Evolutionary conservation across 2,797 vertebrate genomes (phyloP).

Genomic region (Schizopygopsis pylzovi): DNA sequence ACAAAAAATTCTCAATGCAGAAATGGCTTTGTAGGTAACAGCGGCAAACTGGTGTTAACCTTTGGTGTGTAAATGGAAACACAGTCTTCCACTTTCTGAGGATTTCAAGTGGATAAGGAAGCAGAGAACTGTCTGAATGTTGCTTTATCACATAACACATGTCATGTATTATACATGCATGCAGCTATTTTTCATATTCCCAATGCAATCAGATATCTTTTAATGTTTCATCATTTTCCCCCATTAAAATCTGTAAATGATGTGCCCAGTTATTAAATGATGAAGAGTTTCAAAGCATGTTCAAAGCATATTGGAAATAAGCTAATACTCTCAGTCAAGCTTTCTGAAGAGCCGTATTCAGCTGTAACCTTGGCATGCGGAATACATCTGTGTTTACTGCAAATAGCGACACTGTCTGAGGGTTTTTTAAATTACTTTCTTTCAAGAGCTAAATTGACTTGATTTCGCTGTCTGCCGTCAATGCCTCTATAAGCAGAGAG

Average conservation of each 20-base stretch:
- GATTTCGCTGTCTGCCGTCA: constrained; percentile 50
- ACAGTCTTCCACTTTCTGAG: constrained; percentile 7
- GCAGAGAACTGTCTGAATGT: constrained; percentile 13
- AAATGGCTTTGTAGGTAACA: constrained; percentile 48
- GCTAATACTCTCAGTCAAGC: constrained; percentile 28
- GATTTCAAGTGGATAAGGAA: constrained; percentile 33
- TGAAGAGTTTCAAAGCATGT: constrained; percentile 29
- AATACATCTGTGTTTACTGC: constrained; percentile 57
- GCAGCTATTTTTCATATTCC: constrained; percentile 26
- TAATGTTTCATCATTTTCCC: constrained; percentile 22
- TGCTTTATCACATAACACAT: background rate
- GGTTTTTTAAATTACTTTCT: constrained; percentile 45
- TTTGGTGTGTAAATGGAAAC: constrained; percentile 31
- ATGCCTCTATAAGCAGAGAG: constrained; percentile 46
- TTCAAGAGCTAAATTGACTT: constrained; percentile 57
- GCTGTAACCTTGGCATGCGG: constrained; percentile 18
- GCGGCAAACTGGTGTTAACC: constrained; percentile 45
- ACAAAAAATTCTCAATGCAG: constrained; percentile 24
- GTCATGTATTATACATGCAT: constrained; percentile 29
- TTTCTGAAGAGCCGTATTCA: constrained; percentile 39
- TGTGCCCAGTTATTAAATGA: constrained; percentile 47
- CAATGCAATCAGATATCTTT: constrained; percentile 33
- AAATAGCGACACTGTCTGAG: constrained; percentile 49
- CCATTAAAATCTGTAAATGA: constrained; percentile 29
- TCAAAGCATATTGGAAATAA: constrained; percentile 38